phyloP scores from a whole-genome alignment of 1,140 invertebrate genomes.

The Olivierus martensii region DNA sequence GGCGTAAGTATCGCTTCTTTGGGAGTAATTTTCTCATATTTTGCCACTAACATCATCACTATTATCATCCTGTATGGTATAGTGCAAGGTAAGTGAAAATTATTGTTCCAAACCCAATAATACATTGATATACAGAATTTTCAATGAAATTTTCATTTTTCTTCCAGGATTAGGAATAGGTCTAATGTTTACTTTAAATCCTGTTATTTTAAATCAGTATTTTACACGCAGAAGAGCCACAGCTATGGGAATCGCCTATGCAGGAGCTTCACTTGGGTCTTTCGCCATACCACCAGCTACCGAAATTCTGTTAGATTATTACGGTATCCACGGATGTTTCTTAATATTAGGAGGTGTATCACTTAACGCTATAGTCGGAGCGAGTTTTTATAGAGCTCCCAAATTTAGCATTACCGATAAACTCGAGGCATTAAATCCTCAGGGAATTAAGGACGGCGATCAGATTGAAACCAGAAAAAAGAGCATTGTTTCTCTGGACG shows the following conservation, averaged over 20 bases:
- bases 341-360: constrained; percentile 63
- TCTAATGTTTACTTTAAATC: constrained; percentile 25
- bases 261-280: constrained; percentile 28
- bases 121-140: background rate
- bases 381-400: constrained; percentile 41
- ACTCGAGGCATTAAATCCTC: too few relatives aligned
- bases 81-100: background rate
- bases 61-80: too few relatives aligned
- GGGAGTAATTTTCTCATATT: too few relatives aligned
- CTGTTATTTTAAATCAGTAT: constrained; percentile 26
- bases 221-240: constrained; percentile 24
- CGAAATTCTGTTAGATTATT: constrained; percentile 17
- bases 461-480: too few relatives aligned
- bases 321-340: constrained; percentile 28
- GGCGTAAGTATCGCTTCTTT: constrained; percentile 1
- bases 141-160: background rate
- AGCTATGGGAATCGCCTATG: constrained; percentile 27
- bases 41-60: too few relatives aligned
- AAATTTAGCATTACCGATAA: too few relatives aligned
- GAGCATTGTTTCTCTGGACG: too few relatives aligned
- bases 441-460: too few relatives aligned
- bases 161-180: constrained; percentile 27
- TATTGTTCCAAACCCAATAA: too few relatives aligned
- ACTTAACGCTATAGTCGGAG: constrained; percentile 65
- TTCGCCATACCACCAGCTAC: constrained; percentile 28